Evolutionary conservation across 2,888 invertebrate genomes (phyloP), one percentile per base, ranked within the genome.

Genomic region (Agonopterix arenella): DNA sequence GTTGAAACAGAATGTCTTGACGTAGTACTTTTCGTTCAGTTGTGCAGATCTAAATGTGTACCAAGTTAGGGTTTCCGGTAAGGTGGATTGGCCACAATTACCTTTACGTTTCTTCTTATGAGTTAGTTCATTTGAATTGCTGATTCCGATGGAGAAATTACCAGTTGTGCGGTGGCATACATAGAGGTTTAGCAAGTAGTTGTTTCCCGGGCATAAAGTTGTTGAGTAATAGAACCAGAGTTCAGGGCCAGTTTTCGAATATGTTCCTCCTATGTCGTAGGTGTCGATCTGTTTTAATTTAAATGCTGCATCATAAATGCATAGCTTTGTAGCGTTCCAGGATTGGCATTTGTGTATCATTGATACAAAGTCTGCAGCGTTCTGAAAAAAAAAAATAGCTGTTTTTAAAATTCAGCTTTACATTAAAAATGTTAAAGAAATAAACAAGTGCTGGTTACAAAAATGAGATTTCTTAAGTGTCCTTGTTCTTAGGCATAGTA

Each of bases 221-320:
- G 78, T 76, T 40, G 73, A 69, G 18, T 58, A 78, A 49, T 73
- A 82, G 54, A 89, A 89, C 84, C 84, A 86, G 10, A 84, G 60
- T 3, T 85, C 83, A 8, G 83, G 61, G 4, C 66, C 62, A 1
- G 59, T 51, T 1, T 62, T 62, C 1, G 60, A 59, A 49, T 78
- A 80, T 36, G 80, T 78, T 28, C 85, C 88, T 36, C 88, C 88
- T 36, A 89, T 81, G 45, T 83, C 77, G 57, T 73, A 81, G 36
- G 69, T 67, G 8, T 60, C 62, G 11, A 49, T 58, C 1, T 55
- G 46, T 50, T 59, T 62, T n/a, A 82, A 49, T 60, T 81, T 84
- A 1, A 49, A 11, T 13, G 52, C 41, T 28, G 67, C 51, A 54
- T 83, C 72, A 56, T 69, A 72, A 11, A 88, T 63, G 43, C 71